phyloP scores from a whole-genome alignment of 1,140 invertebrate species.

The Caerostris darwini region DNA sequence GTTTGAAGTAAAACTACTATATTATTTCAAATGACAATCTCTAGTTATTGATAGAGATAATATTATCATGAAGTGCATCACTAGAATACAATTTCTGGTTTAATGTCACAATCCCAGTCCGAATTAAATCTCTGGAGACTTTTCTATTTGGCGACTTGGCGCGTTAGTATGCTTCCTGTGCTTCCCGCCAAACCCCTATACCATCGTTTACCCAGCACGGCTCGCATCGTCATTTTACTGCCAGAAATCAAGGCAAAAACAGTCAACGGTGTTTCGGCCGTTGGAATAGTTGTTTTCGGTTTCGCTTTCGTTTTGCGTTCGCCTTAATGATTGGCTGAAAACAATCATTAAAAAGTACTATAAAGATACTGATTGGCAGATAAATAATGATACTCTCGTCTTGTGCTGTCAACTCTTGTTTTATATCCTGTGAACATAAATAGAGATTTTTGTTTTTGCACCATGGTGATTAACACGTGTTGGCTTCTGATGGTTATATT shows the following conservation, averaged over 20 bases:
- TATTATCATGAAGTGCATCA: too few relatives aligned
- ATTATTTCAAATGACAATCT: too few relatives aligned
- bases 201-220: background rate
- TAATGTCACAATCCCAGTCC: too few relatives aligned
- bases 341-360: background rate
- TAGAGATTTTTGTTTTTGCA: background rate
- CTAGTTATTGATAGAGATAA: too few relatives aligned
- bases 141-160: constrained; percentile 16
- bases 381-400: background rate
- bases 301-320: background rate
- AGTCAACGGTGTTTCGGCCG: background rate
- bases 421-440: background rate
- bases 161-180: background rate
- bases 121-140: too few relatives aligned
- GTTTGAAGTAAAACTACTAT: too few relatives aligned
- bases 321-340: background rate
- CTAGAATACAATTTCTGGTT: too few relatives aligned
- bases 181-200: background rate
- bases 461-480: constrained; percentile 39
- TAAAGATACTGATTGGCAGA: background rate
- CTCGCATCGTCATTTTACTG: background rate
- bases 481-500: background rate
- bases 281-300: background rate
- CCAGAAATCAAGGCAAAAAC: constrained; percentile 13
- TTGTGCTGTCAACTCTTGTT: background rate